Evolutionary conservation across 2,113 vertebrate species (phyloP).

Genomic region (Morone saxatilis): DNA sequence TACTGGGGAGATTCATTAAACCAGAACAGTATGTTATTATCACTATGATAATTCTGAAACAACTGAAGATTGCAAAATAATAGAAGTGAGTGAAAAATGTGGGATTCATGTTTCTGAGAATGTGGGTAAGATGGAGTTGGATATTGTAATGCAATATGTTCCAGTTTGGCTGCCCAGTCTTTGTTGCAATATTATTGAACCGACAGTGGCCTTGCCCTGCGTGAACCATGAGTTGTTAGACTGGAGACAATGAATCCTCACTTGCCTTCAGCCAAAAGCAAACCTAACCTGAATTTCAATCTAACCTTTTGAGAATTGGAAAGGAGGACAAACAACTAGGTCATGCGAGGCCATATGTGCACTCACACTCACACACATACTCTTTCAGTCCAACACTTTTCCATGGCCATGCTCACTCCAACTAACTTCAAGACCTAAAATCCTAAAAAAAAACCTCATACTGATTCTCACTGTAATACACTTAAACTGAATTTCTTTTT

Average conservation of each 20-base stretch:
- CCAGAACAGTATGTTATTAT: constrained; percentile 47
- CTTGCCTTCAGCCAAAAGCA: constrained; percentile 61
- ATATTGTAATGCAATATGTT: constrained; percentile 41
- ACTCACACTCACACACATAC: neutral
- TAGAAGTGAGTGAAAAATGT: constrained; percentile 6
- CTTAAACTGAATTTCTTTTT: neutral
- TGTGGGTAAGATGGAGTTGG: constrained; percentile 19
- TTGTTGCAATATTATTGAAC: constrained; percentile 61
- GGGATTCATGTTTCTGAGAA: constrained; percentile 16
- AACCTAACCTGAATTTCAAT: constrained; percentile 77
- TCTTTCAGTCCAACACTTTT: neutral
- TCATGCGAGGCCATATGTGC: constrained; percentile 47
- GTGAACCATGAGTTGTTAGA: constrained; percentile 40
- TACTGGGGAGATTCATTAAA: constrained; percentile 47
- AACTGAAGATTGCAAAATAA: constrained; percentile 38
- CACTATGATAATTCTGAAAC: constrained; percentile 38
- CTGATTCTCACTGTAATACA: neutral
- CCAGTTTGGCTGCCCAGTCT: constrained; percentile 2
- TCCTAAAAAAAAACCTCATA: neutral
- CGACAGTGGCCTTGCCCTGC: constrained; percentile 45
- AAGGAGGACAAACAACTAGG: constrained; percentile 75
- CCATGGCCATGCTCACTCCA: neutral
- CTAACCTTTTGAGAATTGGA: constrained; percentile 64
- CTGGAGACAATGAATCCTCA: constrained; percentile 64
- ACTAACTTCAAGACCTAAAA: neutral